These are phyloP conservation scores for Mercenaria mercenaria DNA, from an alignment of 1,140 invertebrate species.

Conservation along the genomic window DNA sequence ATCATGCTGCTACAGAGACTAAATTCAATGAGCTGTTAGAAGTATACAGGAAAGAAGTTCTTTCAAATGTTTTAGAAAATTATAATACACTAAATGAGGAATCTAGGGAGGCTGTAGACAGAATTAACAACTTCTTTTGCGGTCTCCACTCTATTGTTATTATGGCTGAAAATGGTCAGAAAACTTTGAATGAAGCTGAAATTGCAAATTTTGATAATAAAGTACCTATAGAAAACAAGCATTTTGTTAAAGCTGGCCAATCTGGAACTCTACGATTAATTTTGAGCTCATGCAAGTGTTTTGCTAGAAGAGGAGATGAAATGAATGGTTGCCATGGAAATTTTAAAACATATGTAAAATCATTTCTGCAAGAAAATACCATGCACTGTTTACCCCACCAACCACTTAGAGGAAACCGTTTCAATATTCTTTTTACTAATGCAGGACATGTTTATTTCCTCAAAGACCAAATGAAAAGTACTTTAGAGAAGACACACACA, in stretches of 20 bases:
- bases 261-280: background rate
- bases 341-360: background rate
- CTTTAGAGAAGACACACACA: background rate
- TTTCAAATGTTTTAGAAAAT: background rate
- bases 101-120: background rate
- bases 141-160: conserved; percentile 54
- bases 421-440: conserved; percentile 63
- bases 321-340: background rate
- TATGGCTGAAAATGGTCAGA: conserved; percentile 26
- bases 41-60: background rate
- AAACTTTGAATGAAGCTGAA: conserved; percentile 20
- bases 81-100: background rate
- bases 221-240: background rate
- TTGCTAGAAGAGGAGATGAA: conserved; percentile 7
- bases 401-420: conserved; percentile 33
- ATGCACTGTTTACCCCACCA: background rate
- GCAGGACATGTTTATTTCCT: conserved; percentile 38
- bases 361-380: conserved; percentile 36
- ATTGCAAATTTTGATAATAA: background rate
- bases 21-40: conserved; percentile 38
- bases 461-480: conserved; percentile 28
- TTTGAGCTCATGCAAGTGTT: background rate
- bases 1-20: background rate
- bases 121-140: conserved; percentile 53
- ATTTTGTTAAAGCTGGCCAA: conserved; percentile 1